A percentile compares a stretch with the other conserved stretches of the same genome.
Evolutionary conservation across 2,888 invertebrate species (phyloP).

Genomic region (Tubiluchus corallicola): DNA sequence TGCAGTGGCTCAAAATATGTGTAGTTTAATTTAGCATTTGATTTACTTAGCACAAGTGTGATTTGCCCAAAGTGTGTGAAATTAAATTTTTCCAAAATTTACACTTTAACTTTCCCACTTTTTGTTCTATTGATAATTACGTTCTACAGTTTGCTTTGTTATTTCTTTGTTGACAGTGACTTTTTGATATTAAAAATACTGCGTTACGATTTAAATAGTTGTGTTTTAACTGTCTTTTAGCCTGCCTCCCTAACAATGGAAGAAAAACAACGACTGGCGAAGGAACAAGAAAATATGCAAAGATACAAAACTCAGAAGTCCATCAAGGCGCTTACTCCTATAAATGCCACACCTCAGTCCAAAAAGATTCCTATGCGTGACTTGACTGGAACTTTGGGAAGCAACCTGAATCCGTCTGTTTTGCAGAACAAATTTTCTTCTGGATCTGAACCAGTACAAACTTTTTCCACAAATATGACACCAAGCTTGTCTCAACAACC

Average conservation of each 20-base stretch:
- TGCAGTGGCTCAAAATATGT: no score
- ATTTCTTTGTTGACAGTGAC: slow-evolving; percentile 2
- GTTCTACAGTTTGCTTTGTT: no score
- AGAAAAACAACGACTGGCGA: slow-evolving; percentile 41
- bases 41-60: no score
- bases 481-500: background rate
- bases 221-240: no score
- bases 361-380: background rate
- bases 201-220: no score
- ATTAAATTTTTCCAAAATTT: no score
- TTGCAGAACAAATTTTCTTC: slow-evolving; percentile 32
- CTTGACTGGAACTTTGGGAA: background rate
- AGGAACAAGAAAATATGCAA: slow-evolving; percentile 47
- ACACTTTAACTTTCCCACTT: no score
- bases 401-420: slow-evolving; percentile 12
- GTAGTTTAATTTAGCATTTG: no score
- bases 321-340: slow-evolving; percentile 12
- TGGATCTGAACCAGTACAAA: background rate
- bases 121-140: no score
- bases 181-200: background rate
- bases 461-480: background rate
- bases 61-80: no score
- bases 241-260: slow-evolving; percentile 25
- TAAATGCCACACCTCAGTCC: slow-evolving; percentile 16
- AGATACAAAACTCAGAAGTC: slow-evolving; percentile 37